Base-by-base conservation (phyloP, 2,113 vertebrate species). In the Sinocyclocheilus rhinocerous region DNA sequence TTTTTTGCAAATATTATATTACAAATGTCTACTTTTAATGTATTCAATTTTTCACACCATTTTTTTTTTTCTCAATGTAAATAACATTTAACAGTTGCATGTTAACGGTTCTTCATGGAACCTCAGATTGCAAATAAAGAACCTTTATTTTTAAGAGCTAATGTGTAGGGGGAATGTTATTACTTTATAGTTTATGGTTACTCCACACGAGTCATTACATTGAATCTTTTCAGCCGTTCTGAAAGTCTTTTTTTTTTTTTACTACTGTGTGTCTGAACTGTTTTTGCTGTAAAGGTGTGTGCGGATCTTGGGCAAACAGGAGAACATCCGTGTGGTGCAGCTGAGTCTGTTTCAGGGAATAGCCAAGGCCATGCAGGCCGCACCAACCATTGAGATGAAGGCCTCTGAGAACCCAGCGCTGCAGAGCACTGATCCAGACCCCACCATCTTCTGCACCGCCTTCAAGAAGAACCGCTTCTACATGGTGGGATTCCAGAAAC, bases 381-480 rank as follows among this genome's bases (percentile, higher is more conserved):
- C 97, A 0, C 95, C 97, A 86, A 99, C 98, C 0, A 96, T 99
- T 50, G 98, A 99, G 92, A 99, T 99, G 98, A 99, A 98, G 89
- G 98, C 98, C 12, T 99, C 97, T 0, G 98, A 99, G 90, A 99
- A 99, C 89, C 98, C 98, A 0, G 97, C 97, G 85, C 94, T 99
- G 6, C 95, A 99, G 87, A 97, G 94, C 85, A 85, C 94, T 7
- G 96, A 96, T 89, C 94, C 97, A 4, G 98, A 99, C 90, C 98
- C 98, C 0, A 99, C 96, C 85, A 91, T 99, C 84, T 96, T 99
- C 91, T 99, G 97, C 93, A 98, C 97, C 0, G 96, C 97, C 29
- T 99, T 99, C 88, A 99, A 99, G 92, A 99, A 99, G 93, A 99
- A 99, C 81, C 96, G 98, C 81, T 99, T 99, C 93, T 99, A 99